Conservation (phyloP, 2,888 invertebrate species). For the Drosophila paucipuncta region DNA sequence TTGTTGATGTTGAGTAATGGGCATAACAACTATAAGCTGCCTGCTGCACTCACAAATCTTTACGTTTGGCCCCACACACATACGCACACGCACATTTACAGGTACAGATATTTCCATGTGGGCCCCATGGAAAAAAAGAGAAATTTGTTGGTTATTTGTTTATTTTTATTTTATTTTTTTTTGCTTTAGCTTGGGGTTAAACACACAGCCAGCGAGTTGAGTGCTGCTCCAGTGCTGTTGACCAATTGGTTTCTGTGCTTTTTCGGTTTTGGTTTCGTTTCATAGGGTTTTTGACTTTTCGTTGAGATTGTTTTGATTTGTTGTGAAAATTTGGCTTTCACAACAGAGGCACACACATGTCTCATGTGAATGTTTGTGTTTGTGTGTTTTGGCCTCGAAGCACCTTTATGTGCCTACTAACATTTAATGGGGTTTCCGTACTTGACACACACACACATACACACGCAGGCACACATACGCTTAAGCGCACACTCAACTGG, state of each 20-base stretch:
- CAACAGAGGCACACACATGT: constrained; percentile 41
- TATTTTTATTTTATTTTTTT: constrained; percentile 39
- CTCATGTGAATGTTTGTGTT: constrained; percentile 1
- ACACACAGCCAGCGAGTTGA: constrained; percentile 49
- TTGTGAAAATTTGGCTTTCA: constrained; percentile 78
- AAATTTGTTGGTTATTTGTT: constrained; percentile 71
- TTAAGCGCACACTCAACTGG: constrained; percentile 16
- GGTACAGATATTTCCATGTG: constrained; percentile 50
- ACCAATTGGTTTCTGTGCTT: constrained; percentile 30
- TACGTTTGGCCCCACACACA: constrained; percentile 15
- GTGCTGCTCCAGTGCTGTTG: constrained; percentile 44
- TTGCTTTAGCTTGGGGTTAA: constrained; percentile 57
- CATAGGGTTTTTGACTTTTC: constrained; percentile 57
- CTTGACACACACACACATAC: constrained; percentile 64
- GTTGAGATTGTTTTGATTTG: constrained; percentile 72
- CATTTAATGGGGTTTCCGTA: constrained; percentile 77
- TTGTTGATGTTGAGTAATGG: constrained; percentile 80
- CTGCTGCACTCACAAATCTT: constrained; percentile 56
- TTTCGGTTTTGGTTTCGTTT: constrained; percentile 54
- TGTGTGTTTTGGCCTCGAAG: constrained; percentile 33
- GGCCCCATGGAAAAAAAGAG: constrained; percentile 57
- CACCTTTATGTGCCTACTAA: constrained; percentile 54
- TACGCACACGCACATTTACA: constrained; percentile 17
- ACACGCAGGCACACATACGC: constrained; percentile 21
- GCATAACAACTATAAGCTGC: constrained; percentile 78